Evolutionary conservation across 2,888 invertebrate species (phyloP), one percentile per base, ranked within the genome.

Genomic region (Cryptocephalus moraei): DNA sequence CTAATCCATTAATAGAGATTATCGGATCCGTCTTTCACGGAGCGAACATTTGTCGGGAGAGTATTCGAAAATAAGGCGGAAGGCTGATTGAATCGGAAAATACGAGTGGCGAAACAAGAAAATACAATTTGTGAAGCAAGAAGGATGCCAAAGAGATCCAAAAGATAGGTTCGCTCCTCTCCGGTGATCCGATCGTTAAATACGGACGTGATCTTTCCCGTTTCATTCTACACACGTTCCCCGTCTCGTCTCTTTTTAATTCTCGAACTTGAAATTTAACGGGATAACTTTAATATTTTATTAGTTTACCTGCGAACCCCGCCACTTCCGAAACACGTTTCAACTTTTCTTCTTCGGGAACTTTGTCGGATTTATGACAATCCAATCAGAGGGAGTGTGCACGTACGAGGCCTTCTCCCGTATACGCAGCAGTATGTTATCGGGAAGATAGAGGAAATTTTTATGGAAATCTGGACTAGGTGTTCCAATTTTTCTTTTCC

Each of bases 41-140:
- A 6, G 22, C 22, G 22, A 22, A 22, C 22, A 22, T 22, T 22
- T 22, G 22, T 22, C 22, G 22, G 22, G 22, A 22, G 22, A 22
- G 22, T 22, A 22, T 22, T 22, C 22, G 22, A 22, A 22, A 22
- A 22, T 22, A 22, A 22, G 22, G 22, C 22, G 22, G 22, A 49
- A 48, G 57, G 56, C 57, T 62, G 63, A 66, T 66, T 64, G 65
- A 64, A 66, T 66, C 64, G 62, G 64, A 59, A 66, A 62, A 60
- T 61, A 56, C 57, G 56, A 57, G 56, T 52, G 62, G 57, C 64
- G 64, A 66, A 65, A 67, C 67, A 67, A 67, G 67, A 66, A 67
- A 68, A 67, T 64, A 66, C 67, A 68, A 67, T 68, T 68, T 68
- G 66, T 68, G 62, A 65, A 67, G 67, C 67, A 65, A 63, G 64